Evolutionary conservation across 1,140 invertebrate species (phyloP), one percentile per base, ranked within the genome.

Genomic region (Parasteatoda tepidariorum): DNA sequence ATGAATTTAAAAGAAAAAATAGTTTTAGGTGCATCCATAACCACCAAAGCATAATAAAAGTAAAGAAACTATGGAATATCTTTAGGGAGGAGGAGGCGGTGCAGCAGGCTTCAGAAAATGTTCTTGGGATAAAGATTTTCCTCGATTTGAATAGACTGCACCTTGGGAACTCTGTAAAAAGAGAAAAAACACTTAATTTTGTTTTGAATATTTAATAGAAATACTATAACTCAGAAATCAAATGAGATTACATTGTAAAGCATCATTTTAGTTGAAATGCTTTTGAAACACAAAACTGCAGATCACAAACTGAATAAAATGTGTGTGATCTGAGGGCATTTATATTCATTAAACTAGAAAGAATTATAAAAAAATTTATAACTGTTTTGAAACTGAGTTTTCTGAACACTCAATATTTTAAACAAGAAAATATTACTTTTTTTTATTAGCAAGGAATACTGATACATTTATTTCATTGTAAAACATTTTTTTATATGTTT

Each of bases 31-130:
- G n/a, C n/a, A 59, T 22, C 55, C 18, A 59, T 22, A 22, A 22
- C 55, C 24, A 22, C 55, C 24, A 22, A 22, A 22, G 24, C 18
- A 59, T n/a, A n/a, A n/a, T 22, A 48, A 48, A 48, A 9, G 41
- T 9, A 48, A 48, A 48, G 41, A 48, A 48, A 48, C n/a, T n/a
- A 18, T 6, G 41, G 7, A 48, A 48, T 48, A 48, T 48, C 0
- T 13, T 38, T 31, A 70, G 28, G 64, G 78, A 2, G 76, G 76
- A 18, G 83, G 75, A 74, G 92, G 93, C 74, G 92, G 93, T 88
- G 92, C 92, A 84, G 92, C 92, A 76, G 94, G 94, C 88, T 94
- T 95, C 30, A 95, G 93, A 86, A 95, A 95, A 86, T 93, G 91
- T 86, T 95, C 94, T 85, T 92, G 93, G 57, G 93, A 90, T 75